These are phyloP conservation scores for Sternotherus odoratus DNA, from an alignment of 2,797 vertebrate species.

Conservation along the genomic window DNA sequence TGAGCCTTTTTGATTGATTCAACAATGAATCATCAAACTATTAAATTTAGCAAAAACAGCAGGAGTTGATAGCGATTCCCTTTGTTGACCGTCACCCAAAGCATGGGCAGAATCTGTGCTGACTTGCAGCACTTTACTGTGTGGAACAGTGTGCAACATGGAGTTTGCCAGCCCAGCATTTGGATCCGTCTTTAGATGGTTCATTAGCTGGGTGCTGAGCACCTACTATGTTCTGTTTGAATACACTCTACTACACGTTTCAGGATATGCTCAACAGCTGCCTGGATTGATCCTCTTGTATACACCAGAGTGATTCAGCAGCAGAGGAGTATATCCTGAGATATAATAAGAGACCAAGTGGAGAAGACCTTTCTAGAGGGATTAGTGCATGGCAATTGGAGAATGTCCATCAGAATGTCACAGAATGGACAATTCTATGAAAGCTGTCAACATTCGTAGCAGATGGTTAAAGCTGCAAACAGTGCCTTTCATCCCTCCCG, in stretches of 20 bases:
- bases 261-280: neutral
- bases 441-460: neutral
- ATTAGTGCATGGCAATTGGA: neutral
- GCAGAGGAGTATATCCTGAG: neutral
- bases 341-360: neutral
- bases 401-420: neutral
- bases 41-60: neutral
- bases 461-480: neutral
- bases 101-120: neutral
- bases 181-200: slow-evolving; percentile 14
- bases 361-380: neutral
- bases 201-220: neutral
- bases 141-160: too few species aligned
- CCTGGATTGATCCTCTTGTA: neutral
- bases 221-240: neutral
- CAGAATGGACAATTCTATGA: neutral
- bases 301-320: neutral
- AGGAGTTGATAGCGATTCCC: neutral
- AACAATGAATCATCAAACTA: slow-evolving; percentile 43
- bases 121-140: too few species aligned
- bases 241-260: neutral
- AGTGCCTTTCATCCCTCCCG: neutral
- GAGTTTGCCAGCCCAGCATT: slow-evolving; percentile 42
- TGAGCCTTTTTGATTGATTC: neutral
- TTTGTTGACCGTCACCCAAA: neutral